Base-by-base conservation (phyloP, 2,113 vertebrate species). In the Myanophis thanlyinensis region DNA sequence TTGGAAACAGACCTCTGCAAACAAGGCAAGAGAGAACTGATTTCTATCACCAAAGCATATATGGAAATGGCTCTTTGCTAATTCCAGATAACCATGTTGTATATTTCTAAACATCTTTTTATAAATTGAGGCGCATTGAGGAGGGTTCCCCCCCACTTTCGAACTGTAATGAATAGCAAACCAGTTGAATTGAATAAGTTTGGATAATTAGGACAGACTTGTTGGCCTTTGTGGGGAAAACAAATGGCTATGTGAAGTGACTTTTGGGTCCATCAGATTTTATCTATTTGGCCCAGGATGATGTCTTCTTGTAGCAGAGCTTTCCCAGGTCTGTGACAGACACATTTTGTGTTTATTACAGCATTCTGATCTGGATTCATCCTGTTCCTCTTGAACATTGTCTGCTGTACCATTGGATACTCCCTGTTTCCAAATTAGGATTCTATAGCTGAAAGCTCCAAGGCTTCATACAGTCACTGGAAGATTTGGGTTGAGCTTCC, bases 1-100 rank as follows among this genome's bases (percentile, higher is more conserved):
- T 93, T 99, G 99, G 99, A 98, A 98, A 94, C 98, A 97, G 95
- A 94, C 97, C 93, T 48, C 96, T 51, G 27, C 90, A 87, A 97
- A 98, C 91, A 96, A 98, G 97, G 99, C 99, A 97, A 7, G 94
- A 67, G 22, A 0, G 18, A 0, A 0, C 91, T 95, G 85, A 62
- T 89, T n/a, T 89, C 40, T 85, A 51, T 13, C 62, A 47, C 18
- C 22, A 11, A 56, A 89, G 30, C 56, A 48, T 51, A 48, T 22
- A 49, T 23, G 46, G 18, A 27, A 54, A 15, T 94, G 91, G 86
- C 88, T 44, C 6, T 46, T 48, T 35, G 84, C 25, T 91, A 5
- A 48, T 88, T 18, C 67, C 30, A 47, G 35, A 90, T 23, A 93
- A 85, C 23, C 27, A 52, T 1, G 27, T 27, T 88, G 18, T 40